Conservation (phyloP, 1,140 invertebrate genomes). For the Bombus difficillimus region DNA sequence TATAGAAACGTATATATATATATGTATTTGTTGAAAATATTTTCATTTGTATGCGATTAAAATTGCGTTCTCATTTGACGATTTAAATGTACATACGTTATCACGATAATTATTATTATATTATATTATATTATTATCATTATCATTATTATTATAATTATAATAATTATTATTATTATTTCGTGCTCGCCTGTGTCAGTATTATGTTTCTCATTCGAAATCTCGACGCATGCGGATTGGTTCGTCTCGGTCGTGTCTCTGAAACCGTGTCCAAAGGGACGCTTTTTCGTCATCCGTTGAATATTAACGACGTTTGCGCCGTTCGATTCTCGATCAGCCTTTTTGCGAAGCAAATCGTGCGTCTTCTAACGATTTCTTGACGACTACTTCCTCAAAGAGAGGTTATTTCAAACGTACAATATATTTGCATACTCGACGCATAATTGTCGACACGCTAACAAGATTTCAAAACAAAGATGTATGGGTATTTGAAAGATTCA, state of each 20-base stretch:
- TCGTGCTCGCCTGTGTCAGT: conserved; percentile 34
- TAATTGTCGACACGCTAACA: too few relatives aligned
- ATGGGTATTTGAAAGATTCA: background rate
- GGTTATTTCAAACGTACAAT: too few relatives aligned
- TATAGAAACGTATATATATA: background rate
- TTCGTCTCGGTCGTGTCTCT: background rate
- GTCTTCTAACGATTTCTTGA: background rate
- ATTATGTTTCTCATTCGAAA: conserved; percentile 28
- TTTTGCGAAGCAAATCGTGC: background rate
- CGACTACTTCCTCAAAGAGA: background rate
- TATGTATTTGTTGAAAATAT: conserved; percentile 31
- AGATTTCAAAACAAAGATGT: background rate
- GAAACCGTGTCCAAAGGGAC: background rate
- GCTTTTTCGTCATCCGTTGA: background rate
- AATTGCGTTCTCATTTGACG: conserved; percentile 20
- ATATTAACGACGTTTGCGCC: background rate
- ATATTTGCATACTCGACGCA: too few relatives aligned
- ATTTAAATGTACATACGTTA: conserved; percentile 25
- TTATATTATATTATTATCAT: background rate
- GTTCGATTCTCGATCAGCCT: background rate
- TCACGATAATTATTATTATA: background rate
- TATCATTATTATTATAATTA: background rate
- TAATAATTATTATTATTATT: conserved; percentile 6
- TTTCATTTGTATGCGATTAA: conserved; percentile 36
- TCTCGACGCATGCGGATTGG: background rate